Base-by-base conservation (phyloP, 2,888 invertebrate species). In the Melieria omissa region DNA sequence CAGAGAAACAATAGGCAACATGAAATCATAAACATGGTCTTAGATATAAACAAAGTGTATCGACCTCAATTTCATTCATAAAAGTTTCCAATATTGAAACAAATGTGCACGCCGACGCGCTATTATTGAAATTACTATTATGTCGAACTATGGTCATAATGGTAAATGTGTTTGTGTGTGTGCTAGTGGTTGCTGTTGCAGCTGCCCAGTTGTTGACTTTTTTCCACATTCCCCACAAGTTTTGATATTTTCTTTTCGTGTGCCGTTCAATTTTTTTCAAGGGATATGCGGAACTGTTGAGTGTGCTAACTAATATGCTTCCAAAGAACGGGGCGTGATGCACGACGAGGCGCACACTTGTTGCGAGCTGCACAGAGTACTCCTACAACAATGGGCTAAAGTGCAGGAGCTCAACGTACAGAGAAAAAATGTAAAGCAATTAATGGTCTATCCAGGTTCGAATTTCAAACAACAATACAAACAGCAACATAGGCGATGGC, bases 11-110 rank as follows among this genome's bases (percentile, higher is more conserved):
- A 29, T 29, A 29, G 29, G 29, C 29, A 29, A 29, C 29, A 29
- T 29, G 29, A 29, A 29, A 29, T 29, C 29, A 29, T 29, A 29
- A 29, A 29, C 29, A 29, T 29, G 29, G 29, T 29, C 29, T 29
- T 1, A 29, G 29, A 29, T 29, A 29, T 29, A 54, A 12, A 6
- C 52, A 74, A 75, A 80, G 81, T 81, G 80, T 82, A 82, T 78
- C 80, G 82, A 82, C 81, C 82, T 80, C 79, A 42, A 64, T 71
- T 62, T 70, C 75, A 78, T 76, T 77, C 74, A 75, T 65, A 58
- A 72, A 67, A 61, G 29, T 61, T 29, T 60, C 41, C 42, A 70
- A 54, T 58, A 41, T 60, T 70, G 14, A 62, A 63, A 60, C 65
- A 72, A 42, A 67, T 72, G 65, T 67, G 55, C 71, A 47, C 29